Base-by-base conservation (phyloP, 2,888 invertebrate genomes). In the Lypha dubia region DNA sequence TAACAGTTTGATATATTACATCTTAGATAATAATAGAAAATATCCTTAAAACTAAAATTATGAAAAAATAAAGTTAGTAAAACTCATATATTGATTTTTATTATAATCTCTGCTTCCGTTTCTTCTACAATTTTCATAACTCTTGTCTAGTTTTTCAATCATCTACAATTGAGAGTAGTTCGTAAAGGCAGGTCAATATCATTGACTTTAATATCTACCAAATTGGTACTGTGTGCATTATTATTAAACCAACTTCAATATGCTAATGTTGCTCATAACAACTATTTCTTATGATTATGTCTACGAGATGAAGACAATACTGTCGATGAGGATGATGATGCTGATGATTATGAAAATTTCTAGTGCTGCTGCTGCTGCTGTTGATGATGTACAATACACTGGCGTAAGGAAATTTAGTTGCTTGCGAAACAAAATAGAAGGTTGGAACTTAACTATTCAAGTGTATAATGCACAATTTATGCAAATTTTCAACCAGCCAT, bases 381-480 rank as follows among this genome's bases (percentile, higher is more conserved):
- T 63, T n/a, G n/a, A n/a, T n/a, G n/a, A n/a, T n/a, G n/a, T n/a
- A n/a, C n/a, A n/a, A 62, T 38, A 58, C 11, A 67, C 62, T 67
- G 70, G 35, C 22, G 44, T n/a, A 80, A 46, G 38, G 44, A 70
- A 49, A 51, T 56, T 9, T 62, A 74, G 60, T 49, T 38, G 44
- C 44, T 3, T 38, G 51, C 79, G 60, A 49, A 82, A 86, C 51
- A 41, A 63, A 67, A 49, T 41, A 24, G 4, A 62, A 79, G 24
- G 22, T 63, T 62, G 51, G 24, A 70, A 81, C 62, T 65, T 51
- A 84, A 68, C 77, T 73, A 81, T 75, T 84, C 84, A 81, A 84
- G 80, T 84, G 73, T 58, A 81, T 84, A 77, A 84, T 84, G 84
- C 84, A 81, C 84, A 81, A 81, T 81, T 84, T 84, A 84, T 84